Conservation (phyloP, 2,888 invertebrate genomes). For the Trachelus tabidus region DNA sequence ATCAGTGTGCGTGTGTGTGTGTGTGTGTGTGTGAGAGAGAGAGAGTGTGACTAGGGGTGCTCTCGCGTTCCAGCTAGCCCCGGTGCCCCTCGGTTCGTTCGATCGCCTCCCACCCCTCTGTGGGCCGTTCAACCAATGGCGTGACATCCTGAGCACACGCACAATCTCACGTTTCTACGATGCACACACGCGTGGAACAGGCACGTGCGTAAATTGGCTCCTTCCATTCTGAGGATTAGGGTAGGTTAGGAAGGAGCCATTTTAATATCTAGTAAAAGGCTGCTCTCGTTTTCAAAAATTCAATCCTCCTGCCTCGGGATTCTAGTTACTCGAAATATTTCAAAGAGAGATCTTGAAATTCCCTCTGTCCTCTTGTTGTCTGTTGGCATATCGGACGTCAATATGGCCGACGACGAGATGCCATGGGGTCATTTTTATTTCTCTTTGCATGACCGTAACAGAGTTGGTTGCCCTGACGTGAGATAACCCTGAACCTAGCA, state of each 20-base stretch:
- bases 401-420: not conserved
- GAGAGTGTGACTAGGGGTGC: not conserved
- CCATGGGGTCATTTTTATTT: constrained; percentile 21
- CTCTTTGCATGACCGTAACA: constrained; percentile 17
- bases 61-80: not conserved
- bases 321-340: not conserved
- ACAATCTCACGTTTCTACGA: constrained; percentile 14
- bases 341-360: not conserved
- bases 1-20: not conserved
- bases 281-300: not conserved
- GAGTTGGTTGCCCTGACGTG: constrained; percentile 64
- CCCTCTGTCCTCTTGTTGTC: constrained; percentile 7
- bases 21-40: not conserved
- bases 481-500: constrained; percentile 64
- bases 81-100: constrained; percentile 18
- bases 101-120: constrained; percentile 23
- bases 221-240: constrained; percentile 29
- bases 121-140: constrained; percentile 18
- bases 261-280: constrained; percentile 14
- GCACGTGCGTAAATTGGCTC: constrained; percentile 33
- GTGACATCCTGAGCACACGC: constrained; percentile 13
- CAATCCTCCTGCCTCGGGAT: not conserved
- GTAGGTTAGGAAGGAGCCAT: constrained; percentile 34
- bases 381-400: not conserved
- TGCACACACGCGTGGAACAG: constrained; percentile 14